Evolutionary conservation across 2,888 invertebrate genomes (phyloP).

Genomic region (Athripsodes cinereus): DNA sequence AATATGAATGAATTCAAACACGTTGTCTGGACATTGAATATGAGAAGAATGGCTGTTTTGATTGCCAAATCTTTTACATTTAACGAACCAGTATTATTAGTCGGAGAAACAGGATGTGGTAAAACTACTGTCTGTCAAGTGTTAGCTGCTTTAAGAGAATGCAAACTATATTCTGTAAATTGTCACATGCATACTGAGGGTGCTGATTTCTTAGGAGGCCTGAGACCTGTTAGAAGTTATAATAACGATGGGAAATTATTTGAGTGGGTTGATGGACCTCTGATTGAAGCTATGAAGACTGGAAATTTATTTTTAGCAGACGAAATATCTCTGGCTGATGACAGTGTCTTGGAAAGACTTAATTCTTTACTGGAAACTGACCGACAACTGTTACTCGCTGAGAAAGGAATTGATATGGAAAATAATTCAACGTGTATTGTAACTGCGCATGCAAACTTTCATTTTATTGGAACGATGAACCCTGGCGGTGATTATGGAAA

Average conservation of each 20-base stretch:
- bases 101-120: conserved; percentile 97
- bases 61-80: conserved; percentile 82
- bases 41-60: conserved; percentile 74
- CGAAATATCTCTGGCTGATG: conserved; percentile 98
- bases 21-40: conserved; percentile 92
- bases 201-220: conserved; percentile 93
- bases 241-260: conserved; percentile 63
- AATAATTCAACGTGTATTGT: conserved; percentile 54
- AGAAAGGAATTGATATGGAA: conserved; percentile 69
- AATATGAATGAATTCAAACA: conserved; percentile 59
- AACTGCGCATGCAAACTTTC: conserved; percentile 69
- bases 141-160: conserved; percentile 62
- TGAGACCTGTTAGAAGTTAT: conserved; percentile 78
- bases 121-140: conserved; percentile 95
- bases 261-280: conserved; percentile 97
- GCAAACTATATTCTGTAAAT: conserved; percentile 75
- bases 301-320: conserved; percentile 92
- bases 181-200: conserved; percentile 99
- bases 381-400: conserved; percentile 81
- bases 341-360: conserved; percentile 93
- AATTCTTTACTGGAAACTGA: conserved; percentile 96
- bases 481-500: conserved; percentile 99
- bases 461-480: conserved; percentile 98
- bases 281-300: conserved; percentile 82
- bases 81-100: conserved; percentile 88